Evolutionary conservation across 1,140 invertebrate genomes (phyloP).

Genomic region (Sipha flava): DNA sequence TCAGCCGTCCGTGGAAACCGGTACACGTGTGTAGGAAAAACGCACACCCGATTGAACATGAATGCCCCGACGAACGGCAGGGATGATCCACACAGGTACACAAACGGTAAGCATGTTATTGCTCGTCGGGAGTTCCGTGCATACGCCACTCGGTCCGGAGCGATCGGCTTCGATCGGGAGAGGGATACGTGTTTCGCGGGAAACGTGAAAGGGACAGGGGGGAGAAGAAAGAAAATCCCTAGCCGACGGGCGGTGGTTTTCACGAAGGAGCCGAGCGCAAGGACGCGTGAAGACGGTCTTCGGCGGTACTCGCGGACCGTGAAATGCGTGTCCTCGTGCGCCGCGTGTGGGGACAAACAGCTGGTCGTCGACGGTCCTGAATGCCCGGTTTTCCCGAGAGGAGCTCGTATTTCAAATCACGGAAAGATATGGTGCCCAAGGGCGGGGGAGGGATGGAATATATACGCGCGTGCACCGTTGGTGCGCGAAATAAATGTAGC

Average conservation of each 20-base stretch:
- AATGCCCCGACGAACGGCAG: too few species aligned
- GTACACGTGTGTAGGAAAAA: too few species aligned
- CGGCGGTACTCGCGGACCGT: not conserved
- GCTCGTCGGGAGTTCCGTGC: too few species aligned
- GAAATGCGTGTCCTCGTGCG: not conserved
- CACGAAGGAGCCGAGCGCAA: not conserved
- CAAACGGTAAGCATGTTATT: too few species aligned
- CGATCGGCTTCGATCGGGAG: too few species aligned
- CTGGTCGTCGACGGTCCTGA: not conserved
- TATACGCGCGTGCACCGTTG: not conserved
- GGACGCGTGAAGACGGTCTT: not conserved
- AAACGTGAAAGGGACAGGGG: too few species aligned
- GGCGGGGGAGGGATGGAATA: not conserved
- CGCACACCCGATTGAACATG: too few species aligned
- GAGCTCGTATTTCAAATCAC: slow-evolving; percentile 26
- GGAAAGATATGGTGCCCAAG: not conserved
- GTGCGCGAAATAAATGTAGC: slow-evolving; percentile 2
- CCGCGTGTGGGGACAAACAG: not conserved
- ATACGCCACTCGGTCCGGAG: too few species aligned
- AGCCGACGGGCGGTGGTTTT: not conserved
- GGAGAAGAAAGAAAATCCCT: too few species aligned
- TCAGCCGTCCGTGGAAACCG: too few species aligned
- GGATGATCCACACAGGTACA: too few species aligned
- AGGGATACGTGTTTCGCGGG: too few species aligned
- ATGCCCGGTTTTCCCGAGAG: not conserved